Conservation (phyloP, 2,888 invertebrate genomes). For the Furcula furcula region DNA sequence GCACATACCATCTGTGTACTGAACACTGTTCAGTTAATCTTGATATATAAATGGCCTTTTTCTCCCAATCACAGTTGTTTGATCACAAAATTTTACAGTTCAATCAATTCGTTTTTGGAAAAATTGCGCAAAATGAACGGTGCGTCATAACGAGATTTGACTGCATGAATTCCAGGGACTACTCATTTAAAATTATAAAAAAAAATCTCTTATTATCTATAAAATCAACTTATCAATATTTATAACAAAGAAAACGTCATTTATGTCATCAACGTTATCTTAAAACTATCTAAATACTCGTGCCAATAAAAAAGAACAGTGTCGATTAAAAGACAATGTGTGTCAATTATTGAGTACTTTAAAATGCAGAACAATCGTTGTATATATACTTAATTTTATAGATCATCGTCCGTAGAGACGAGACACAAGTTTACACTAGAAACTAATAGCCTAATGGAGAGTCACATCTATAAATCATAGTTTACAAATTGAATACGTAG, state of each 20-base stretch:
- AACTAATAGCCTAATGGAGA: slow-evolving; percentile 41
- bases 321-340: slow-evolving; percentile 56
- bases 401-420: slow-evolving; percentile 35
- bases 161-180: slow-evolving; percentile 73
- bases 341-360: slow-evolving; percentile 38
- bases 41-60: slow-evolving; percentile 58
- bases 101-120: slow-evolving; percentile 7
- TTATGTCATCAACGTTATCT: slow-evolving; percentile 39
- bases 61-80: slow-evolving; percentile 51
- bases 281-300: slow-evolving; percentile 61
- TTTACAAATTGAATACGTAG: slow-evolving; percentile 55
- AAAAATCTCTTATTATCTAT: slow-evolving; percentile 31
- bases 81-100: slow-evolving; percentile 11
- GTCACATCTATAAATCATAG: slow-evolving; percentile 45
- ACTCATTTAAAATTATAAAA: slow-evolving; percentile 42
- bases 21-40: slow-evolving; percentile 22
- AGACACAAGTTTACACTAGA: slow-evolving; percentile 32
- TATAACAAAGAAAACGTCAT: slow-evolving; percentile 39
- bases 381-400: slow-evolving; percentile 54
- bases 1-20: slow-evolving; percentile 37
- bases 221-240: slow-evolving; percentile 24
- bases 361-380: slow-evolving; percentile 72
- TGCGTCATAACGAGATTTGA: slow-evolving; percentile 86
- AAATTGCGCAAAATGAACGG: slow-evolving; percentile 15
- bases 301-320: slow-evolving; percentile 72